Conservation (phyloP, 2,888 invertebrate genomes). For the Clanis bilineata region DNA sequence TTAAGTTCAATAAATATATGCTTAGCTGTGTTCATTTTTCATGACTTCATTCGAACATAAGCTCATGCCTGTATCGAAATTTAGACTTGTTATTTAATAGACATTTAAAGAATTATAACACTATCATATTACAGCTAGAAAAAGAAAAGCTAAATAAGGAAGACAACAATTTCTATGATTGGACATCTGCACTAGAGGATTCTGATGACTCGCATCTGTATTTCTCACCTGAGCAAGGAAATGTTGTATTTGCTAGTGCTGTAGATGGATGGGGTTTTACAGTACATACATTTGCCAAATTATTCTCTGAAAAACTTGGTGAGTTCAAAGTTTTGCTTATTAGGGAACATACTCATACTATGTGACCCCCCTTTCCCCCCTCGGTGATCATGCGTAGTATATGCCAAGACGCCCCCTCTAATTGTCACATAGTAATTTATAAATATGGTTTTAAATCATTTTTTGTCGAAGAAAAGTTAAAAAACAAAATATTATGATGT, state of each 20-base stretch:
- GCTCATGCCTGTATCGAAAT: no score
- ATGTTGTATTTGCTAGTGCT: constrained; percentile 98
- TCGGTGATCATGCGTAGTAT: no score
- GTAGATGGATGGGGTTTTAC: constrained; percentile 95
- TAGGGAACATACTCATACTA: neutral
- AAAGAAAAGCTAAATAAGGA: constrained; percentile 50
- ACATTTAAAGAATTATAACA: neutral
- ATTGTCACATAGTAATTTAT: no score
- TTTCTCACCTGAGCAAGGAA: constrained; percentile 96
- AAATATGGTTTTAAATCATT: no score
- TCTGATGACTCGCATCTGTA: constrained; percentile 93
- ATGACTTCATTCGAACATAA: no score
- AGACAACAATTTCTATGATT: constrained; percentile 82
- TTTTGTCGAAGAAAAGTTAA: no score
- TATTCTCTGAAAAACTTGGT: constrained; percentile 87
- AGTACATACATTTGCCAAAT: constrained; percentile 89
- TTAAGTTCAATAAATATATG: no score
- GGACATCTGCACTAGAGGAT: constrained; percentile 91
- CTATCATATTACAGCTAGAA: constrained; percentile 42
- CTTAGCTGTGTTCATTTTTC: no score
- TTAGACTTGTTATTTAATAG: neutral
- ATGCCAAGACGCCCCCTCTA: no score
- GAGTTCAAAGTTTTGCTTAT: no score
- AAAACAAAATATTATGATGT: no score
- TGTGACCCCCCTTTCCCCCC: no score